Conservation (phyloP, 2,888 invertebrate genomes). For the Orgyia antiqua region DNA sequence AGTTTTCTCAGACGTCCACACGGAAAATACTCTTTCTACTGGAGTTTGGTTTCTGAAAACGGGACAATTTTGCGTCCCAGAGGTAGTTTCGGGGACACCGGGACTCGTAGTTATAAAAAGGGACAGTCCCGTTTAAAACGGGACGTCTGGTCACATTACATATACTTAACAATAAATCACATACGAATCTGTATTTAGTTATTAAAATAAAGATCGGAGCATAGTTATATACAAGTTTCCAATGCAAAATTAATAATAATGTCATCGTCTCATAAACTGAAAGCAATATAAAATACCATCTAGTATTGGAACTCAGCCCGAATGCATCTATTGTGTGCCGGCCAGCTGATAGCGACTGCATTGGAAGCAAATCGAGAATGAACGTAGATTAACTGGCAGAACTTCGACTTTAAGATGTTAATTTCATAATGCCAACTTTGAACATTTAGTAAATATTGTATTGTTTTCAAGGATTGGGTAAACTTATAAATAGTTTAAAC, state of each 20-base stretch:
- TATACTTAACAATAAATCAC: too few species aligned
- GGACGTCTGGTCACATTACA: too few species aligned
- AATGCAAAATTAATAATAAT: constrained; percentile 2
- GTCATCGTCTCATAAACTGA: constrained; percentile 20
- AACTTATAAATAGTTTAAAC: background rate
- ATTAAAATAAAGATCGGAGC: too few species aligned
- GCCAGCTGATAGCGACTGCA: constrained; percentile 44
- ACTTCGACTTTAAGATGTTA: constrained; percentile 52
- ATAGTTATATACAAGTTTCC: too few species aligned
- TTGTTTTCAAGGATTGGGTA: background rate
- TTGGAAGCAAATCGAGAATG: constrained; percentile 67
- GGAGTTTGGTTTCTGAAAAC: too few species aligned
- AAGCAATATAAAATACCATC: constrained; percentile 33
- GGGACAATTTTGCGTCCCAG: too few species aligned
- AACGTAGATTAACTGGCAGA: constrained; percentile 66
- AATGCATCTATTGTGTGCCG: constrained; percentile 60
- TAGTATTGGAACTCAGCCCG: constrained; percentile 36
- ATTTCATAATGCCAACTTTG: constrained; percentile 32
- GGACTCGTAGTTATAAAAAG: too few species aligned
- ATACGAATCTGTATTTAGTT: too few species aligned
- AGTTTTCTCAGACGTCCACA: too few species aligned
- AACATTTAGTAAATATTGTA: constrained; percentile 13
- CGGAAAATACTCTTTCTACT: too few species aligned
- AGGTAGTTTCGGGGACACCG: too few species aligned
- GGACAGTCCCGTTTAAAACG: too few species aligned